A percentile compares a stretch with the other conserved stretches of the same genome.
Evolutionary conservation across 2,797 vertebrate genomes (phyloP).

Genomic region (Siniperca undulata): DNA sequence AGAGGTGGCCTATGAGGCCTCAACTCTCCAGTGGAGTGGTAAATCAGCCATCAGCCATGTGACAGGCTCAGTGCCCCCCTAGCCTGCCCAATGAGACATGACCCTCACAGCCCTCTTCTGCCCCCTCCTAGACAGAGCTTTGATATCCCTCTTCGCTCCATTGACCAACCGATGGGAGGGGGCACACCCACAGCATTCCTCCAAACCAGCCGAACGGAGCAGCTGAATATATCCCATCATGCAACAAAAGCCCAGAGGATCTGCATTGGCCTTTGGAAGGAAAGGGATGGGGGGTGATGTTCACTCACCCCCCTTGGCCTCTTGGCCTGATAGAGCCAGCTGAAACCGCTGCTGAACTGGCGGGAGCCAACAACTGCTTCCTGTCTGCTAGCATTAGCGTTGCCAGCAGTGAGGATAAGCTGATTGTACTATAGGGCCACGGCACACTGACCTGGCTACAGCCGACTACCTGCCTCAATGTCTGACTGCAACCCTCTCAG

Average conservation of each 20-base stretch:
- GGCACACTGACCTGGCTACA: constrained; percentile 57
- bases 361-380: constrained; percentile 83
- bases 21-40: constrained; percentile 84
- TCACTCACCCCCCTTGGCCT: constrained; percentile 54
- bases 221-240: constrained; percentile 84
- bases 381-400: constrained; percentile 85
- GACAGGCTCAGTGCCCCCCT: constrained; percentile 79
- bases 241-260: constrained; percentile 78
- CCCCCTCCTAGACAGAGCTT: constrained; percentile 79
- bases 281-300: constrained; percentile 48
- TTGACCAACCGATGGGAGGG: constrained; percentile 85
- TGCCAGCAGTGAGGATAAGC: constrained; percentile 77
- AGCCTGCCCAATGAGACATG: constrained; percentile 84
- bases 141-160: constrained; percentile 89
- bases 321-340: constrained; percentile 63
- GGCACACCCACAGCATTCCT: constrained; percentile 90
- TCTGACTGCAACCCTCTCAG: constrained; percentile 16
- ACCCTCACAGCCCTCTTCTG: constrained; percentile 71
- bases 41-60: constrained; percentile 89
- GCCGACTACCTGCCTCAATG: constrained; percentile 29
- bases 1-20: constrained; percentile 75
- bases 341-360: constrained; percentile 83
- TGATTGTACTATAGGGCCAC: constrained; percentile 64
- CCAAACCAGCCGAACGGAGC: constrained; percentile 87
- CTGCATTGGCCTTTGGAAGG: constrained; percentile 73